These are phyloP conservation scores for Podocnemis expansa DNA, from an alignment of 2,113 vertebrate genomes.

Conservation along the genomic window DNA sequence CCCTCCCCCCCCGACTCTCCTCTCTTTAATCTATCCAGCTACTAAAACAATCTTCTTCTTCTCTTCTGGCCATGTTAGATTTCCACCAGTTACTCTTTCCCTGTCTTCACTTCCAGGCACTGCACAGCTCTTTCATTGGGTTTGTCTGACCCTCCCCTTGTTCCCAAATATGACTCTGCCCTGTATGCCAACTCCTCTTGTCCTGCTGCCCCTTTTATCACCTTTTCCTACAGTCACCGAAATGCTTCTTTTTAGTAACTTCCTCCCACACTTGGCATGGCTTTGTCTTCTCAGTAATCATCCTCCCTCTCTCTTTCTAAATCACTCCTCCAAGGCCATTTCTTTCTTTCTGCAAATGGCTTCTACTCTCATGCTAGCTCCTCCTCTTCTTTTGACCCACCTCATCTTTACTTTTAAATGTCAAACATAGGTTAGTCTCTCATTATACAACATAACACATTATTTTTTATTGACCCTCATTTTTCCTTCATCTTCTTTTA, in stretches of 20 bases:
- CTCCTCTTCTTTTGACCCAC: constrained; percentile 53
- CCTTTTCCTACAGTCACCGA: too few relatives aligned
- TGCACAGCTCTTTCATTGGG: neutral
- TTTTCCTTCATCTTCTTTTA: constrained; percentile 32
- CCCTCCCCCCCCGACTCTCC: too few relatives aligned
- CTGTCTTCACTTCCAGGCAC: too few relatives aligned
- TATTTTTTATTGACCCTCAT: constrained; percentile 7
- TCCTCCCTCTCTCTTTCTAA: constrained; percentile 11
- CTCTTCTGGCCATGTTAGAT: too few relatives aligned
- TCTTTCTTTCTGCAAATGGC: neutral
- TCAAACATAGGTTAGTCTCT: constrained; percentile 35
- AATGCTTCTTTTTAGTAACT: too few relatives aligned
- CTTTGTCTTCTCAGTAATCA: neutral
- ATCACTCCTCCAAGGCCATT: neutral
- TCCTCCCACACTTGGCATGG: too few relatives aligned
- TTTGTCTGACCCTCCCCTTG: neutral
- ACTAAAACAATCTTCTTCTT: too few relatives aligned
- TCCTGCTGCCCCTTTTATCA: too few relatives aligned
- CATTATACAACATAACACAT: neutral
- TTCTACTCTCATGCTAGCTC: constrained; percentile 31
- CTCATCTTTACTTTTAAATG: constrained; percentile 27
- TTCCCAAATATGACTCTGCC: neutral
- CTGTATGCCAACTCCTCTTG: too few relatives aligned
- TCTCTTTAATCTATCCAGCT: too few relatives aligned
- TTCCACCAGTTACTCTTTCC: too few relatives aligned